Conservation (phyloP, 2,888 invertebrate genomes). For the Conops quadrifasciatus region DNA sequence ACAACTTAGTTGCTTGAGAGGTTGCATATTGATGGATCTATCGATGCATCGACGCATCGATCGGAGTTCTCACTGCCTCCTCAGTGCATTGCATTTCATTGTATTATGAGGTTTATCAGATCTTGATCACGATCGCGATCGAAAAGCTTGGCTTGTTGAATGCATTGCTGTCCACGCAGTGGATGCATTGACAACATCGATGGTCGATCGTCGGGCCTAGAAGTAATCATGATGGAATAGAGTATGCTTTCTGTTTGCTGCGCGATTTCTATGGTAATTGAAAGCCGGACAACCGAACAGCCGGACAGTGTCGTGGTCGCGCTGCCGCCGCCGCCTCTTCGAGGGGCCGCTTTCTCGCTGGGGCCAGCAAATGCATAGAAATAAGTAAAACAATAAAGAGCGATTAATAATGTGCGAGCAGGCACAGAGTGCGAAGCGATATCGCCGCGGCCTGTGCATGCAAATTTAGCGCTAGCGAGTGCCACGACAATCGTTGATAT, state of each 20-base stretch:
- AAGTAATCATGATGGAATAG: too few relatives aligned
- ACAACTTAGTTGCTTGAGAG: background rate
- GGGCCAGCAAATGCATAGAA: constrained; percentile 14
- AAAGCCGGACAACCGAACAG: background rate
- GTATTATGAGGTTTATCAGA: too few relatives aligned
- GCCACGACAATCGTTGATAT: background rate
- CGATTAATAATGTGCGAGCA: constrained; percentile 33
- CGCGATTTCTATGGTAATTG: background rate
- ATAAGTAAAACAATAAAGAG: constrained; percentile 15
- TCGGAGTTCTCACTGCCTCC: too few relatives aligned
- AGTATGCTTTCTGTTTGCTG: background rate
- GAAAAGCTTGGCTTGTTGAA: too few relatives aligned
- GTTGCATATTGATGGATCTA: constrained; percentile 16
- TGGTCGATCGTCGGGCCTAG: too few relatives aligned
- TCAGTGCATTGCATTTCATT: too few relatives aligned
- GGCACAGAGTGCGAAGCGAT: background rate
- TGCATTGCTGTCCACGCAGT: constrained; percentile 24
- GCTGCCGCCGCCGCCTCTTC: too few relatives aligned
- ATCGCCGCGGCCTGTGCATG: constrained; percentile 11
- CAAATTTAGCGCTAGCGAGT: constrained; percentile 33
- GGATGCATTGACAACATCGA: too few relatives aligned
- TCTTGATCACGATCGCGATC: too few relatives aligned
- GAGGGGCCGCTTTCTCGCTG: too few relatives aligned
- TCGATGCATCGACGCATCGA: too few relatives aligned
- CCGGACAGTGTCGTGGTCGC: background rate